Evolutionary conservation across 2,113 vertebrate species (phyloP).

Genomic region (Erythrocebus patas): DNA sequence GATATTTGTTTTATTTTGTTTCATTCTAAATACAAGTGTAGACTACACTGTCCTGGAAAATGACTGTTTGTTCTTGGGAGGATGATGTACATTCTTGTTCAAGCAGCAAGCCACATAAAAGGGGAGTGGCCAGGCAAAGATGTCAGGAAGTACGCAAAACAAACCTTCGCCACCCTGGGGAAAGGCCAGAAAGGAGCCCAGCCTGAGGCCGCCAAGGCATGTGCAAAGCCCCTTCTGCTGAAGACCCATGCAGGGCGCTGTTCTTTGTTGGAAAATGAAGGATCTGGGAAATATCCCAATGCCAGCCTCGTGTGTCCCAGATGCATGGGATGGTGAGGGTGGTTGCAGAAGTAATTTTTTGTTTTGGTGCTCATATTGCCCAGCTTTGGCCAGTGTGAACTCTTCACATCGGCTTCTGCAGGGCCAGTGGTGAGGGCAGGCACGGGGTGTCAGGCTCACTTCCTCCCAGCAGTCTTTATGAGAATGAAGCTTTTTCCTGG

Average conservation of each 20-base stretch:
- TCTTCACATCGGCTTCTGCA: background rate
- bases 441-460: background rate
- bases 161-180: rapidly evolving
- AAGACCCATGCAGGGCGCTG: rapidly evolving
- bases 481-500: background rate
- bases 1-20: background rate
- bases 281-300: background rate
- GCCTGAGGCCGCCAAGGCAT: background rate
- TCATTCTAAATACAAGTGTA: background rate
- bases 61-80: background rate
- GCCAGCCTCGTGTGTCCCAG: rapidly evolving
- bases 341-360: background rate
- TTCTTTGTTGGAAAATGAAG: background rate
- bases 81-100: background rate
- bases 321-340: rapidly evolving
- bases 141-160: no score
- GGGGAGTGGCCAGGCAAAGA: background rate
- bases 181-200: background rate
- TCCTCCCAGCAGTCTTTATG: background rate
- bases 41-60: background rate
- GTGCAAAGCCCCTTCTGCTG: background rate
- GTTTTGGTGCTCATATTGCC: background rate
- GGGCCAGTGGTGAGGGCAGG: background rate
- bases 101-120: background rate
- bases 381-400: background rate